Evolutionary conservation across 2,888 invertebrate species (phyloP), one percentile per base, ranked within the genome.

Genomic region (Orthonevra nobilis): DNA sequence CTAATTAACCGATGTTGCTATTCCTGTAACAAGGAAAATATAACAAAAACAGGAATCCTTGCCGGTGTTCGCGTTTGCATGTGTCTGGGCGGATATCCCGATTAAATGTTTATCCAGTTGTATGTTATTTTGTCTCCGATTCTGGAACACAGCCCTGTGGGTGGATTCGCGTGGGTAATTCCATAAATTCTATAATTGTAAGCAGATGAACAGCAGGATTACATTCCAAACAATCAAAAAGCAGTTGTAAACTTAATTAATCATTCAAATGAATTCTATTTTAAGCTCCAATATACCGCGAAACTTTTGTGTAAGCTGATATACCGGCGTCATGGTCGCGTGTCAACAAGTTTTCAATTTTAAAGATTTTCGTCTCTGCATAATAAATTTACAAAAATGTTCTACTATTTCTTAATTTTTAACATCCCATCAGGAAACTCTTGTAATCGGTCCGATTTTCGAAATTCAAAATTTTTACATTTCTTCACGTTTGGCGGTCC

Each of bases 161-260:
- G 46, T 26, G 23, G 9, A 0, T 1, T 1, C 5, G n/a, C 32
- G 36, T 34, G 44, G 48, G 28, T 38, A 5, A n/a, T 10, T n/a
- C n/a, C n/a, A n/a, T 19, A 44, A 32, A 17, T 26, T 34, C 17
- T 50, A 26, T 4, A 5, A 19, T 28, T 40, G 38, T 46, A 23
- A 56, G 20, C 44, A 70, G 54, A 63, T 58, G 19, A 63, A 52
- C 56, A 70, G 38, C 17, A 44, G 40, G 52, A 70, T 64, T 64
- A 70, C 64, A 56, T 30, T 28, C 34, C 44, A 56, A 69, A 58
- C 58, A 70, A 66, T 77, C 64, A 77, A 44, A 42, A 38, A 48
- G 36, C 42, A 14, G 44, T 56, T 61, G 36, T 64, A 32, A 52
- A 36, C 58, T 42, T 54, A 63, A 70, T 70, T 77, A 64, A 52